Evolutionary conservation across 2,797 vertebrate genomes (phyloP).

Genomic region (Agapornis canus): DNA sequence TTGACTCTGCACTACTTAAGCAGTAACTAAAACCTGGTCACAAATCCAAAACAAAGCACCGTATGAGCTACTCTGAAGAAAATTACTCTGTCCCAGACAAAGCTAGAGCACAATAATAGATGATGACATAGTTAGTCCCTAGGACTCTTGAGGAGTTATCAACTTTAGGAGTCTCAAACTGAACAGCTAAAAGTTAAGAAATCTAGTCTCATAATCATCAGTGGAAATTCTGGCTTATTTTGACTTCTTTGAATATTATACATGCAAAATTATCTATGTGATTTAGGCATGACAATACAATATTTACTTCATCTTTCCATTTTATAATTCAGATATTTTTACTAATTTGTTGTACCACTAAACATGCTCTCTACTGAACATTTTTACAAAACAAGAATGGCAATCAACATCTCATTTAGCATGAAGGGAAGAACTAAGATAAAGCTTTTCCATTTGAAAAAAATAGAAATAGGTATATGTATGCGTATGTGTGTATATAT

Average conservation of each 20-base stretch:
- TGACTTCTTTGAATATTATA: neutral
- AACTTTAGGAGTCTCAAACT: neutral
- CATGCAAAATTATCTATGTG: neutral
- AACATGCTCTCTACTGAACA: neutral
- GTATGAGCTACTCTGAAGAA: fast-evolving
- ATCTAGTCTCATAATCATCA: neutral
- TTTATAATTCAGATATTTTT: neutral
- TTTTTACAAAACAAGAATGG: neutral
- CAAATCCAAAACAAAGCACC: neutral
- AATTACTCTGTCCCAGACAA: neutral
- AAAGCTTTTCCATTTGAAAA: neutral
- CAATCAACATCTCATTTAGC: neutral
- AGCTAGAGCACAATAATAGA: neutral
- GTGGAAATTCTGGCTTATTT: neutral
- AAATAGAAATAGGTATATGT: neutral
- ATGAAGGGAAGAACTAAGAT: neutral
- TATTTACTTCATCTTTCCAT: neutral
- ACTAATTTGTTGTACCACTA: neutral
- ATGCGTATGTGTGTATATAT: neutral
- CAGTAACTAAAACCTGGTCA: neutral
- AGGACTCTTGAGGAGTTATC: neutral
- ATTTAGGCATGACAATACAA: neutral
- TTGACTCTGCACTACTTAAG: neutral
- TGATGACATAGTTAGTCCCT: neutral
- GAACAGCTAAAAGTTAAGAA: neutral